phyloP scores from a whole-genome alignment of 2,888 invertebrate species.

The Lomographa bimaculata region DNA sequence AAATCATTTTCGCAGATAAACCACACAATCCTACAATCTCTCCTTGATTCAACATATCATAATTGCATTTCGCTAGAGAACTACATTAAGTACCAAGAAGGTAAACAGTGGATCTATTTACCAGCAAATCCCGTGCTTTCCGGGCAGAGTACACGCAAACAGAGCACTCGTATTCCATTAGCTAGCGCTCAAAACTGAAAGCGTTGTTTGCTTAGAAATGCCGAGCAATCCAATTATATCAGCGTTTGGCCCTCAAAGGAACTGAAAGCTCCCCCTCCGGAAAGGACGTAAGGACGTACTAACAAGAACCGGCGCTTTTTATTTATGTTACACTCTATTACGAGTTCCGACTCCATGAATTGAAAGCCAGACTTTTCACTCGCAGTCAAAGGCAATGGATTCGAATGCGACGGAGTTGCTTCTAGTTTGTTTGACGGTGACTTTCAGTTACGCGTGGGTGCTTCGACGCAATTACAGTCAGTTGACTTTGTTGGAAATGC shows the following conservation, averaged over 20 bases:
- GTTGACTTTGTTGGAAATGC: too few species aligned
- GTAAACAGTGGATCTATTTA: too few species aligned
- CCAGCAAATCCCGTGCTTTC: conserved; percentile 11
- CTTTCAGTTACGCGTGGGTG: conserved; percentile 1
- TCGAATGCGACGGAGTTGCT: conserved; percentile 35
- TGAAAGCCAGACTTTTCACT: conserved; percentile 39
- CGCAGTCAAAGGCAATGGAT: conserved; percentile 49
- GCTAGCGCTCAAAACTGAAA: conserved; percentile 27
- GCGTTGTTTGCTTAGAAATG: conserved; percentile 50
- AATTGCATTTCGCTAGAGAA: too few species aligned
- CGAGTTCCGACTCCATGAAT: conserved; percentile 43
- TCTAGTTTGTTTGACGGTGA: conserved; percentile 26
- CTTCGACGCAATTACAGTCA: too few species aligned
- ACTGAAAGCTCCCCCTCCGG: conserved; percentile 47
- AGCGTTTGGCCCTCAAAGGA: conserved; percentile 65
- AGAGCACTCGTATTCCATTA: conserved; percentile 25
- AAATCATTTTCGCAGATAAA: too few species aligned
- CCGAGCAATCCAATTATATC: conserved; percentile 73
- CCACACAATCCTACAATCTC: too few species aligned
- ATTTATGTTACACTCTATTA: conserved; percentile 54
- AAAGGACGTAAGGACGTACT: conserved; percentile 43
- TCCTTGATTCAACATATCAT: too few species aligned
- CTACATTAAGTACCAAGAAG: too few species aligned
- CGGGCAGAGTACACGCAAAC: conserved; percentile 7
- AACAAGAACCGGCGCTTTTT: conserved; percentile 40